Evolutionary conservation across 1,140 invertebrate species (phyloP), one percentile per base, ranked within the genome.

Genomic region (Musca vetustissima): DNA sequence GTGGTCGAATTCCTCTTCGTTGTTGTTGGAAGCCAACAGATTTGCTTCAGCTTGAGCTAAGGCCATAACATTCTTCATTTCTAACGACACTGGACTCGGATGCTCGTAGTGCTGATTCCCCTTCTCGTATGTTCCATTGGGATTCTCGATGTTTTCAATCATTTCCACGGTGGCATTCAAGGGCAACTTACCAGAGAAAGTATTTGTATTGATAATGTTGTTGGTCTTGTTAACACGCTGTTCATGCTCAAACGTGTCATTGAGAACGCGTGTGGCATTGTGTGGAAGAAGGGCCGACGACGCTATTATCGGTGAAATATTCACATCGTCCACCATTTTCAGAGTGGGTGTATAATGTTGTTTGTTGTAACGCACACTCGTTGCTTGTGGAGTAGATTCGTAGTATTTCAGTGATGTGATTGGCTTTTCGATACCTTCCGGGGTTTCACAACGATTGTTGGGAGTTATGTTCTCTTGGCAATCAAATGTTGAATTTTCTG

Each of bases 1-100:
- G 47, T 82, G 67, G 61, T 82, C 80, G 36, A 82, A 82, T 64
- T 80, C 78, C 57, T 81, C 77, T 48, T 82, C 80, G 7, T 73
- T 77, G 7, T 73, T 77, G 25, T 80, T 76, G 15, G 77, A 73
- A 1, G 78, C 73, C 43, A 80, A 52, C 22, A 80, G 66, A 61
- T 80, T 78, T 21, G 76, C 78, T 28, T 80, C 78, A 0, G 75
- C 78, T 59, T 80, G 72, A n/a, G 78, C 78, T 32, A 78, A 13
- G 65, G 77, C 76, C 71, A 80, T 70, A 1, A 80, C 76, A 69
- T 76, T 76, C 52, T 80, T 73, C 73, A 80, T 78, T 67, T 80
- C 76, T 36, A 72, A 74, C 21, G 72, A 71, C 15, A 48, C 57
- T 25, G 57, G 59, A 22, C 49, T 64, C 21, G 19, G 28, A 19